phyloP scores from a whole-genome alignment of 1,140 invertebrate genomes.

The Tetramorium alpestre region DNA sequence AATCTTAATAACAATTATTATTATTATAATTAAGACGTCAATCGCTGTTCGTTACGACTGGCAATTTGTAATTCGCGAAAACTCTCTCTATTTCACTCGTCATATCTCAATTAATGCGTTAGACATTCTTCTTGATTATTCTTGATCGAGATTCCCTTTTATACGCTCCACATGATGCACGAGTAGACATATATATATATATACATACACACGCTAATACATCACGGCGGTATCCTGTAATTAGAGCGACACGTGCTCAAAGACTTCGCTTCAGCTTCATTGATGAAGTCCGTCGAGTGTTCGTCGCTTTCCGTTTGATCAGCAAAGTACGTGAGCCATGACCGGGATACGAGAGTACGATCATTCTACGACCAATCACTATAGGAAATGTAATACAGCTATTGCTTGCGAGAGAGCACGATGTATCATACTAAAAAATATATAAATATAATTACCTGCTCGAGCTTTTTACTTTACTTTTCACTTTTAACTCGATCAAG shows the following conservation, averaged over 20 bases:
- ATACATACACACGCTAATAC: slow-evolving; percentile 45
- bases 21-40: not conserved
- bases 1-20: not conserved
- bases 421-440: not conserved
- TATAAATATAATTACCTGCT: slow-evolving; percentile 24
- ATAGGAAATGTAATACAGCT: not conserved
- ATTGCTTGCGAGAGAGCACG: not conserved
- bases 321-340: slow-evolving; percentile 51
- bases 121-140: slow-evolving; percentile 7
- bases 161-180: slow-evolving; percentile 34
- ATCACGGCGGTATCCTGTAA: slow-evolving; percentile 68
- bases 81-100: not conserved
- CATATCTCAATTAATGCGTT: slow-evolving; percentile 2
- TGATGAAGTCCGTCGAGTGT: slow-evolving; percentile 58
- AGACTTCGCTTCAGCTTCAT: slow-evolving; percentile 62
- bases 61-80: slow-evolving; percentile 1
- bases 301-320: slow-evolving; percentile 59
- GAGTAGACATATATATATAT: slow-evolving; percentile 5
- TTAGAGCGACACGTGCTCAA: slow-evolving; percentile 78
- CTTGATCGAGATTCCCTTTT: slow-evolving; percentile 48
- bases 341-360: slow-evolving; percentile 25
- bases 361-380: slow-evolving; percentile 17
- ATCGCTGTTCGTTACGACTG: not conserved
- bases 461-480: not conserved
- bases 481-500: not conserved